Evolutionary conservation across 2,888 invertebrate genomes (phyloP).

Genomic region (Meiosimyza decipiens): DNA sequence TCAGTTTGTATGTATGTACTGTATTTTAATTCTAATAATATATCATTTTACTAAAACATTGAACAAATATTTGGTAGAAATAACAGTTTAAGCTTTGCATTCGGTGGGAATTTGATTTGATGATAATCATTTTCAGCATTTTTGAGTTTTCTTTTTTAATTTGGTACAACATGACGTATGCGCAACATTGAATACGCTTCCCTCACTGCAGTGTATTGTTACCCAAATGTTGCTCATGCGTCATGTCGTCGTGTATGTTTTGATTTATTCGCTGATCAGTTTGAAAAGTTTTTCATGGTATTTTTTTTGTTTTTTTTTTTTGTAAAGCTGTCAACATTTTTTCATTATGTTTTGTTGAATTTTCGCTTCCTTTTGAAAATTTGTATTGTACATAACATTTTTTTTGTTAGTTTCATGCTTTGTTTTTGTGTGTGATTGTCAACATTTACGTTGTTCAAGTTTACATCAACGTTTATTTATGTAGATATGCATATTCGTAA

Average conservation of each 20-base stretch:
- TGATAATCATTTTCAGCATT: constrained; percentile 1
- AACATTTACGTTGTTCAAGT: constrained; percentile 26
- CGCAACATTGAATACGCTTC: background rate
- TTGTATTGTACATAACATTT: background rate
- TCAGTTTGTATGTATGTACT: no score
- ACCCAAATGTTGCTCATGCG: background rate
- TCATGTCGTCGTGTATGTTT: constrained; percentile 8
- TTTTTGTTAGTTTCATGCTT: constrained; percentile 7
- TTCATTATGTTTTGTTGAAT: background rate
- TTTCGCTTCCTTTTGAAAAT: background rate
- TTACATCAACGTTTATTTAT: background rate
- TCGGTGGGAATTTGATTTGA: constrained; percentile 26
- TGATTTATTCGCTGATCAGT: background rate
- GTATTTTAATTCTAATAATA: background rate
- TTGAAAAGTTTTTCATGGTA: background rate
- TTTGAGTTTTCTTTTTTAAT: background rate
- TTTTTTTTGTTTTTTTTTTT: constrained; percentile 21
- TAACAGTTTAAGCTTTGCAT: constrained; percentile 14
- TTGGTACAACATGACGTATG: constrained; percentile 11
- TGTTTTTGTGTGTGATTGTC: constrained; percentile 25
- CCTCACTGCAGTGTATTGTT: background rate
- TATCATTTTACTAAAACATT: constrained; percentile 23
- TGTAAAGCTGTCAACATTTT: constrained; percentile 38
- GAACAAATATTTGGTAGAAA: constrained; percentile 13
- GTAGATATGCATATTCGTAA: background rate